These are phyloP conservation scores for Nannobrachium achirus DNA, from an alignment of 2,113 vertebrate genomes.

Conservation along the genomic window DNA sequence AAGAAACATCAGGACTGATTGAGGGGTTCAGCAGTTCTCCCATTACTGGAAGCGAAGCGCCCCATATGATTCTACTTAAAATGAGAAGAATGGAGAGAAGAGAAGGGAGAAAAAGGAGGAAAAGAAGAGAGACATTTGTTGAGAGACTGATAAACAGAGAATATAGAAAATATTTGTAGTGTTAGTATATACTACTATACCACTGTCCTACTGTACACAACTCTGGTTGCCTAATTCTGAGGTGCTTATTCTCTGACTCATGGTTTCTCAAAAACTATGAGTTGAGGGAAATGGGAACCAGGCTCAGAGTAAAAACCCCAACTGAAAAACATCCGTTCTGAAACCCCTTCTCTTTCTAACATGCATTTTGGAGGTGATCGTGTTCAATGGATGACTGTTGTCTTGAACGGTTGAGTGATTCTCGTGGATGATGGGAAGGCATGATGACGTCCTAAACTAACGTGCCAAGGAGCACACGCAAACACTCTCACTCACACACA, in stretches of 20 bases:
- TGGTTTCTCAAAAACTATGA: slow-evolving; percentile 49
- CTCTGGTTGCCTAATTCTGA: slow-evolving; percentile 58
- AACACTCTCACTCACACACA: not conserved
- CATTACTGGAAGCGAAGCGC: slow-evolving; percentile 47
- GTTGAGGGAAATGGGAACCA: slow-evolving; percentile 48
- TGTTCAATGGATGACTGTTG: slow-evolving; percentile 5
- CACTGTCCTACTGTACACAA: slow-evolving; percentile 3
- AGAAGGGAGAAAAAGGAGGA: not conserved
- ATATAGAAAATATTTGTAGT: too few relatives aligned
- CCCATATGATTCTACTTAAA: slow-evolving; percentile 47
- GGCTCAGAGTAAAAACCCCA: slow-evolving; percentile 24
- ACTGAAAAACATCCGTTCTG: slow-evolving; percentile 45
- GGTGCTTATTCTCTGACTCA: slow-evolving; percentile 59
- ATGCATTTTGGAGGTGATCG: slow-evolving; percentile 51
- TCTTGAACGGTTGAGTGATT: not conserved
- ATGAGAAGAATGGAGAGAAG: not conserved
- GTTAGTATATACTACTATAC: not conserved
- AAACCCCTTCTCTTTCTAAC: slow-evolving; percentile 23
- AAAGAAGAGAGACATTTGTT: not conserved
- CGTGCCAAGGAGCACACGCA: too few relatives aligned
- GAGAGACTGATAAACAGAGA: too few relatives aligned
- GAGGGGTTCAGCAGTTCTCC: slow-evolving; percentile 26
- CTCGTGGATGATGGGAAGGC: not conserved
- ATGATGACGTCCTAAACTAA: not conserved
- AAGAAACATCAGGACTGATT: slow-evolving; percentile 38